Conservation (phyloP, 1,140 invertebrate genomes). For the Calliopsis andreniformis region DNA sequence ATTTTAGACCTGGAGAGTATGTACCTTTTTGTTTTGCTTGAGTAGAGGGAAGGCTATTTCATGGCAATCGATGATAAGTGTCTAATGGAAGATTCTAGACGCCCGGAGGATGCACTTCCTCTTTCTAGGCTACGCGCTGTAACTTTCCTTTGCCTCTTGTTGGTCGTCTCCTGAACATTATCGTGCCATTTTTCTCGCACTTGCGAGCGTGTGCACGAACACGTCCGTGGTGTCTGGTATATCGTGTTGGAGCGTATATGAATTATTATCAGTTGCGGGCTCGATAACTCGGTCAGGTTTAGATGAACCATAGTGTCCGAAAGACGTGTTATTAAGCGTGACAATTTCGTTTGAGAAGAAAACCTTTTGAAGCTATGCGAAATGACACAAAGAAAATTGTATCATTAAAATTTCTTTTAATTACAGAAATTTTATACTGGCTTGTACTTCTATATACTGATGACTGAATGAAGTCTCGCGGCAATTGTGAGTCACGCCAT, state of each 20-base stretch:
- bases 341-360: no score
- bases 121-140: slow-evolving; percentile 20
- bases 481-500: not conserved
- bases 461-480: not conserved
- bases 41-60: no score
- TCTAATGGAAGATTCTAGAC: not conserved
- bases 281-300: slow-evolving; percentile 3
- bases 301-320: not conserved
- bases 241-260: slow-evolving; percentile 11
- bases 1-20: no score
- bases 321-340: no score
- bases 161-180: slow-evolving; percentile 47
- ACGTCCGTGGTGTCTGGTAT: slow-evolving; percentile 1
- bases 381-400: no score
- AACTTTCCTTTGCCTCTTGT: slow-evolving; percentile 52
- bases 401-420: not conserved
- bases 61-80: slow-evolving; percentile 12
- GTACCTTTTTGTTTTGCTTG: no score
- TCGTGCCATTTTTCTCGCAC: slow-evolving; percentile 28
- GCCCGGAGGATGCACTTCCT: slow-evolving; percentile 16
- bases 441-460: no score
- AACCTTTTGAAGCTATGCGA: no score
- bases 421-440: not conserved
- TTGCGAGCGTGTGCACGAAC: slow-evolving; percentile 15
- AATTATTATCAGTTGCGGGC: slow-evolving; percentile 39